Evolutionary conservation across 2,888 invertebrate genomes (phyloP), one percentile per base, ranked within the genome.

Genomic region (Spodoptera exigua): DNA sequence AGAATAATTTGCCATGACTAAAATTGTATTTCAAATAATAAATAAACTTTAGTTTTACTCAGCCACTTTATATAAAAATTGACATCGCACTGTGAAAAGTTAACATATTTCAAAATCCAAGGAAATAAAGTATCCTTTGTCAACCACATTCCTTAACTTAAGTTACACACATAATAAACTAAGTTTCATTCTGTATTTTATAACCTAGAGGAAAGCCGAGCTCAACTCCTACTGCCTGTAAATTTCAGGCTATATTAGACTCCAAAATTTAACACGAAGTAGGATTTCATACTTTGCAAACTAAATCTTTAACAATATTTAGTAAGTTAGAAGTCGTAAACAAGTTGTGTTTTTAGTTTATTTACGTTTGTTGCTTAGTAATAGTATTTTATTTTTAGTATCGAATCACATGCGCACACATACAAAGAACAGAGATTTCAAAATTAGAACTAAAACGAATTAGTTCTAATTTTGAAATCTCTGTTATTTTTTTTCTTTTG

Each of bases 201-300:
- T 64, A 49, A 49, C 44, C 44, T 17, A 16, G 49, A 41, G 57
- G 49, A 57, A 70, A 58, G 48, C 53, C 32, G 43, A 32, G 65
- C 51, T 70, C 47, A 64, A 66, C 65, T 37, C 35, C 36, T 49
- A 54, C 37, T 47, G 54, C 47, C 63, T 70, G 66, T 70, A 64
- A 64, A 68, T 39, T 58, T 48, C 39, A 40, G 40, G 47, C 41
- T 70, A 54, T 68, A 64, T 70, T 52, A 36, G 27, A 39, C 41
- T 44, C 43, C 53, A 34, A 57, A 70, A 67, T 70, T 70, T 41
- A 40, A 51, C 41, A 68, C 65, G 64, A 58, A 63, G 58, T 64
- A 58, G 43, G 51, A 43, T 51, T 54, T 43, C 41, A 47, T 51
- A 64, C 58, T 53, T 40, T 64, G 70, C 49, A 21, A 53, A 18